A percentile compares a stretch with the other conserved stretches of the same genome.
phyloP scores from a whole-genome alignment of 2,888 invertebrate species.

The Eristalinus aeneus region DNA sequence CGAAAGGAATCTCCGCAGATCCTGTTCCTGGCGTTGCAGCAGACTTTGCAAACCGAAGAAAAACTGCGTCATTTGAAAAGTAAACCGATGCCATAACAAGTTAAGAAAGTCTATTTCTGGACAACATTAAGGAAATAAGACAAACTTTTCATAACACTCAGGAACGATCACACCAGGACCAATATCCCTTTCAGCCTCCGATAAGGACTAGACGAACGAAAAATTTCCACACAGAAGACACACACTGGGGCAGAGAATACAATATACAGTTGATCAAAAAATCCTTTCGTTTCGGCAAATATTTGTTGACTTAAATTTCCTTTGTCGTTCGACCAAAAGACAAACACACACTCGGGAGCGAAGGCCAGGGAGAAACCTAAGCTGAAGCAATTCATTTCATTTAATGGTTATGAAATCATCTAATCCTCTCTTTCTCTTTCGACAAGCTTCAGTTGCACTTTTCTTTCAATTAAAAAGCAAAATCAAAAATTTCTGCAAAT shows the following conservation, averaged over 20 bases:
- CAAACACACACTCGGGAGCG: neutral
- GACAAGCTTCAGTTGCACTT: too few species aligned
- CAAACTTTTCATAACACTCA: constrained; percentile 5
- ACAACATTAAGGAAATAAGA: constrained; percentile 11
- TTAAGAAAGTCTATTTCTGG: constrained; percentile 3
- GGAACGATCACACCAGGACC: constrained; percentile 27
- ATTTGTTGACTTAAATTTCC: constrained; percentile 65
- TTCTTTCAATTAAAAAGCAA: too few species aligned
- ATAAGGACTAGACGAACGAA: constrained; percentile 35
- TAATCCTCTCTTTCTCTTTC: constrained; percentile 59
- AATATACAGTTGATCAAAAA: constrained; percentile 47
- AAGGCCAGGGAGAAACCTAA: constrained; percentile 23
- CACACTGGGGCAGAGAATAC: constrained; percentile 26
- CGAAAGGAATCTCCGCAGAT: too few species aligned
- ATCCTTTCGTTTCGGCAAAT: constrained; percentile 36
- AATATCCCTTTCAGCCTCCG: neutral
- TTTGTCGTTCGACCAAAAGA: constrained; percentile 33
- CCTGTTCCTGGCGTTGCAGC: neutral
- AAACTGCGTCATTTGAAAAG: neutral
- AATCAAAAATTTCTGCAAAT: too few species aligned
- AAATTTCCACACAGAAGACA: too few species aligned
- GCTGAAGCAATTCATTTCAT: constrained; percentile 59
- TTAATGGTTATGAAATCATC: constrained; percentile 57
- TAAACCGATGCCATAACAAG: neutral
- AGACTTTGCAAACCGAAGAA: neutral